phyloP scores from a whole-genome alignment of 2,113 vertebrate species.

The Dascyllus trimaculatus region DNA sequence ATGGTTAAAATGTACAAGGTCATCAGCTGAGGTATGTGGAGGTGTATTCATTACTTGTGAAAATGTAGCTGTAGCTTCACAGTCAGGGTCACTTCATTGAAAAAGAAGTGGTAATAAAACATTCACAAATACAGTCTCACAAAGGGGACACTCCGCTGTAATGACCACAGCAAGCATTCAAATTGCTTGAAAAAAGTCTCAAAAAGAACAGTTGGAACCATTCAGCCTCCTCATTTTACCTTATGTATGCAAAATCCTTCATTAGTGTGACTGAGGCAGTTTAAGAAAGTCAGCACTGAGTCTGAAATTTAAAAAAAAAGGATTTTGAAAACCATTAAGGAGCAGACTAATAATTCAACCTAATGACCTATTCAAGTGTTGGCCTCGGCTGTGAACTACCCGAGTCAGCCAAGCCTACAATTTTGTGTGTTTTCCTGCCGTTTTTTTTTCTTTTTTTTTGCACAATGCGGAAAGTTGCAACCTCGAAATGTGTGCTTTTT shows the following conservation, averaged over 20 bases:
- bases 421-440: background rate
- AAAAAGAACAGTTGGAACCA: background rate
- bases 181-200: background rate
- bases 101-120: background rate
- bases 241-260: background rate
- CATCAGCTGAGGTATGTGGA: background rate
- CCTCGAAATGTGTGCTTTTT: background rate
- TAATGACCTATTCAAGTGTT: background rate
- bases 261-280: background rate
- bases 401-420: background rate
- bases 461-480: background rate
- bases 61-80: background rate
- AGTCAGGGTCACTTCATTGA: background rate
- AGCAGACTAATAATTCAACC: conserved; percentile 13
- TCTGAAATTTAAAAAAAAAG: conserved; percentile 14
- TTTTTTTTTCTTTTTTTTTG: background rate
- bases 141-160: background rate
- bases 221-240: background rate
- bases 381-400: background rate
- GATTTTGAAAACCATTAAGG: conserved; percentile 2
- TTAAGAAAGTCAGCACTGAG: conserved; percentile 22
- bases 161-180: background rate
- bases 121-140: background rate
- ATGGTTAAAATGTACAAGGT: conserved; percentile 7
- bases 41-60: background rate